Base-by-base conservation (phyloP, 2,888 invertebrate species). In the Protonemura montana region DNA sequence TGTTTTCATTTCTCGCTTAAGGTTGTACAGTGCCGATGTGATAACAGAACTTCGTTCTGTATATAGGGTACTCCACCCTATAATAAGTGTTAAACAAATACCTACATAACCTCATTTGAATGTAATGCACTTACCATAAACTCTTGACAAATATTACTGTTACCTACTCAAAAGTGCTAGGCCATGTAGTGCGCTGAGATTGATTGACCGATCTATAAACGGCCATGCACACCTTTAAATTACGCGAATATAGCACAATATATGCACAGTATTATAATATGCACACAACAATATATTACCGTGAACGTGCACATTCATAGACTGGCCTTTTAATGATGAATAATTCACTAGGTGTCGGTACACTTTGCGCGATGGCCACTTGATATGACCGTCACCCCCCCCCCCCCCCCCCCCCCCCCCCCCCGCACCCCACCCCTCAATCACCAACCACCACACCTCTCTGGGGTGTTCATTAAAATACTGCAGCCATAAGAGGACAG, bases 21-120 rank as follows among this genome's bases (percentile, higher is more conserved):
- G n/a, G n/a, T n/a, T n/a, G n/a, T n/a, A n/a, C n/a, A n/a, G n/a
- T n/a, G n/a, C n/a, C n/a, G n/a, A 10, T 10, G 35, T 35, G 35
- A 35, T 35, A 35, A 10, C n/a, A n/a, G 35, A 35, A 59, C 16
- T 59, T 59, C 59, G 59, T 59, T 21, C 59, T 16, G 59, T 59
- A 21, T 10, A 16, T 21, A 59, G 21, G 59, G 59, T 59, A 27
- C 28, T 26, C 28, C 78, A 25, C 26, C 78, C 28, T 35, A 78
- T 78, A 78, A 78, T 78, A 78, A 27, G 78, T 27, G 78, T 78
- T 21, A 78, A 78, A 78, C 78, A 78, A 78, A 78, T 78, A 78
- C 78, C 16, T 78, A 78, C 16, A 78, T 78, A 78, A 78, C 78
- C 78, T 78, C 78, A 78, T 78, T 78, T 78, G 28, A 27, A 78